Evolutionary conservation across 2,797 vertebrate genomes (phyloP).

Genomic region (Otolemur crassicaudatus): DNA sequence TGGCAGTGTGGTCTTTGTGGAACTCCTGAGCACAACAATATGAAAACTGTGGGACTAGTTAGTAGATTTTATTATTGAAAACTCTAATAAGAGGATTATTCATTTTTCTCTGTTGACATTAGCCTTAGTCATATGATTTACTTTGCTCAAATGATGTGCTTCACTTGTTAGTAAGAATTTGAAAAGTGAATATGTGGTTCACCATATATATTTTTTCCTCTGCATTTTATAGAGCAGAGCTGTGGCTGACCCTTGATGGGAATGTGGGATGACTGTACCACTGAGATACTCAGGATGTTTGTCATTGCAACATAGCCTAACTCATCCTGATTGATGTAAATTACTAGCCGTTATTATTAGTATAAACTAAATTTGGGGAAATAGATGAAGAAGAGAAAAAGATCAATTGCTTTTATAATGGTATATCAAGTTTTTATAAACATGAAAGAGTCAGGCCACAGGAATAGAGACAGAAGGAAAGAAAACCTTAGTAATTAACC

Average conservation of each 20-base stretch:
- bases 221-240: background rate
- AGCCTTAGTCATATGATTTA: slow-evolving; percentile 30
- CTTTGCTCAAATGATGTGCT: slow-evolving; percentile 43
- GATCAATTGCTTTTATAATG: background rate
- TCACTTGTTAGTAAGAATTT: slow-evolving; percentile 39
- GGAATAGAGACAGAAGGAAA: slow-evolving; percentile 30
- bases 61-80: slow-evolving; percentile 64
- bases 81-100: slow-evolving; percentile 49
- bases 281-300: background rate
- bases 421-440: background rate
- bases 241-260: background rate
- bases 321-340: background rate
- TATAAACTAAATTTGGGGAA: slow-evolving; percentile 21
- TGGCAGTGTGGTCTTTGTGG: no score
- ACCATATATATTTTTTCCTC: background rate
- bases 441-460: background rate
- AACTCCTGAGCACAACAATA: no score
- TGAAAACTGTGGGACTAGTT: background rate
- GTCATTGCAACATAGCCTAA: background rate
- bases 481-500: background rate
- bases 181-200: background rate
- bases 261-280: background rate
- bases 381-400: background rate
- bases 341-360: background rate
- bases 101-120: slow-evolving; percentile 24